Conservation (phyloP, 2,113 vertebrate species). For the Nansenia antarctica region DNA sequence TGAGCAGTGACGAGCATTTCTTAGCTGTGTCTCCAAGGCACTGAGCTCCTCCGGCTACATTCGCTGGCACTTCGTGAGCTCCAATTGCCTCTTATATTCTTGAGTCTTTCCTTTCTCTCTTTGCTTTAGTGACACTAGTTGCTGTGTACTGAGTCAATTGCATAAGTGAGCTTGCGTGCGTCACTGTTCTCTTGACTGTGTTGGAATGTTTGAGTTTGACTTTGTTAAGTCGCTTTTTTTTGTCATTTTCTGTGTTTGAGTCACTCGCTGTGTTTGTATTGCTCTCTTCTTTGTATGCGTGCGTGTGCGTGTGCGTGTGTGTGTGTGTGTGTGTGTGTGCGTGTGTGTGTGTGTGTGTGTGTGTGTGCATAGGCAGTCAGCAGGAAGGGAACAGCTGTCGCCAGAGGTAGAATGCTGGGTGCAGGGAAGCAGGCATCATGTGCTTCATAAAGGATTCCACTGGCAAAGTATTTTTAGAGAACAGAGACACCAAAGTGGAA, state of each 20-base stretch:
- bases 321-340: not conserved
- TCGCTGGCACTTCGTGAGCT: constrained; percentile 17
- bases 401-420: constrained; percentile 28
- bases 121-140: not conserved
- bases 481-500: not conserved
- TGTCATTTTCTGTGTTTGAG: not conserved
- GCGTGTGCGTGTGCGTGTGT: not conserved
- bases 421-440: constrained; percentile 15
- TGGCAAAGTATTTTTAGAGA: constrained; percentile 22
- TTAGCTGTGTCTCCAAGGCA: constrained; percentile 12
- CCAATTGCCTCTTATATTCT: not conserved
- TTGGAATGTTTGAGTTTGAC: not conserved
- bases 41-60: constrained; percentile 1
- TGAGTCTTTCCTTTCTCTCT: not conserved
- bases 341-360: not conserved
- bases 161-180: not conserved
- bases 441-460: constrained; percentile 15
- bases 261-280: not conserved
- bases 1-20: constrained; percentile 35
- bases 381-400: constrained; percentile 40
- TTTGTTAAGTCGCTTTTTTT: not conserved
- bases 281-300: not conserved
- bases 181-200: not conserved
- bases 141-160: not conserved
- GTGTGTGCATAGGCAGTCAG: constrained; percentile 19